Evolutionary conservation across 92 coral and sea anemone genomes (phyloP).

Genomic region (Chrysogorgia sp.): DNA sequence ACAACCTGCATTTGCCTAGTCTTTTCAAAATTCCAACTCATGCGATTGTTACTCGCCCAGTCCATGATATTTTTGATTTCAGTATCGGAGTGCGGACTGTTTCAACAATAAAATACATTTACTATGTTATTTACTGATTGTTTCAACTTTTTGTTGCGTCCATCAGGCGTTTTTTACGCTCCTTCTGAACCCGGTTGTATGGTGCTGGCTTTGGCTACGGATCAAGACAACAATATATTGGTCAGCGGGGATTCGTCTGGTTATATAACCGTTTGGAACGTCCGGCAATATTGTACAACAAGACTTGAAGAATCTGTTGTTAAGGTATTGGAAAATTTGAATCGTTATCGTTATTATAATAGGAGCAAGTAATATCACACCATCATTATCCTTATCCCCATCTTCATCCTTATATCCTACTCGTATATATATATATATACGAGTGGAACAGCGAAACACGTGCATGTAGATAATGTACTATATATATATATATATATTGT

Average conservation of each 20-base stretch:
- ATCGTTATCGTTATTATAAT: no score
- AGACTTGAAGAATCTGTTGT: constrained; percentile 66
- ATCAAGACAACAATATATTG: constrained; percentile 73
- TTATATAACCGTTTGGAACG: constrained; percentile 79
- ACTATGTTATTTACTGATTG: neutral
- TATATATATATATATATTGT: no score
- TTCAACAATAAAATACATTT: neutral
- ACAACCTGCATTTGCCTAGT: no score
- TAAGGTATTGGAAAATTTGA: constrained; percentile 4
- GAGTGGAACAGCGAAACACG: no score
- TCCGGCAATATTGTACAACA: constrained; percentile 79
- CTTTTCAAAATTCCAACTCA: no score
- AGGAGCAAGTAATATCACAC: no score
- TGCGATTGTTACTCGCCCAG: no score
- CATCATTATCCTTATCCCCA: no score
- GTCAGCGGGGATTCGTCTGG: constrained; percentile 86
- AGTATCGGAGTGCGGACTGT: neutral
- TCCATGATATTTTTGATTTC: neutral
- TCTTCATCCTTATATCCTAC: no score
- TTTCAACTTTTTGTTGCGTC: neutral
- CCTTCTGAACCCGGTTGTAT: constrained; percentile 63
- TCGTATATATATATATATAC: no score
- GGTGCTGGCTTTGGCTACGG: constrained; percentile 77
- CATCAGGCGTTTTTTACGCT: constrained; percentile 74
- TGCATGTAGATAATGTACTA: no score